Evolutionary conservation across 1,140 invertebrate species (phyloP), one percentile per base, ranked within the genome.

Genomic region (Homalodisca vitripennis): DNA sequence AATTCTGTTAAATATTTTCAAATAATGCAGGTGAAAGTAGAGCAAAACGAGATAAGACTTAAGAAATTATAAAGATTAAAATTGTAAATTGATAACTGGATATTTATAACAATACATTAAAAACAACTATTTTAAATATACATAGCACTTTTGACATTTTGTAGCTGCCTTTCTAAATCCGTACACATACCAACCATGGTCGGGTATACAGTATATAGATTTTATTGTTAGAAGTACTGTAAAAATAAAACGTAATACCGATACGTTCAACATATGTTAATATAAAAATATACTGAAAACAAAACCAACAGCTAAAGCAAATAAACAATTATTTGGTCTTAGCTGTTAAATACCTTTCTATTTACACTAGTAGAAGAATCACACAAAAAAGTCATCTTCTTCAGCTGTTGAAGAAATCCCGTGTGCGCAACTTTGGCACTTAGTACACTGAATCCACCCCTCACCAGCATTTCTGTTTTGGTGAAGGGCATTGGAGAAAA

Each of bases 341-440:
- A 51, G 14, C 17, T 51, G 48, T 51, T 22, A 20, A 20, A 51
- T 20, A 20, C 34, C 17, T 41, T 51, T 51, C 48, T 20, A 51
- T 51, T 51, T 51, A 22, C 48, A 51, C 17, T 14, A 20, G 14
- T 51, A 68, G 26, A 26, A 76, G 76, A 75, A 66, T 75, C 10
- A 77, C 68, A 41, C 48, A 27, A 63, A 46, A 27, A 41, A 27
- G 57, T 62, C 57, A 26, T 62, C 27, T 62, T 62, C 57, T 32
- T 62, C 57, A 29, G 57, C 57, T 22, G 14, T 62, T 29, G 57
- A n/a, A 27, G 20, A 62, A 62, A 32, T 27, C 29, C 29, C 57
- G 31, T 62, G 57, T 30, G 57, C 57, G 20, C 63, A 65, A 34
- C 63, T 14, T 65, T 65, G 63, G 63, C 63, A 65, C 30, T 17